Conservation (phyloP, 2,113 vertebrate genomes). For the Microcebus ravelobensis region DNA sequence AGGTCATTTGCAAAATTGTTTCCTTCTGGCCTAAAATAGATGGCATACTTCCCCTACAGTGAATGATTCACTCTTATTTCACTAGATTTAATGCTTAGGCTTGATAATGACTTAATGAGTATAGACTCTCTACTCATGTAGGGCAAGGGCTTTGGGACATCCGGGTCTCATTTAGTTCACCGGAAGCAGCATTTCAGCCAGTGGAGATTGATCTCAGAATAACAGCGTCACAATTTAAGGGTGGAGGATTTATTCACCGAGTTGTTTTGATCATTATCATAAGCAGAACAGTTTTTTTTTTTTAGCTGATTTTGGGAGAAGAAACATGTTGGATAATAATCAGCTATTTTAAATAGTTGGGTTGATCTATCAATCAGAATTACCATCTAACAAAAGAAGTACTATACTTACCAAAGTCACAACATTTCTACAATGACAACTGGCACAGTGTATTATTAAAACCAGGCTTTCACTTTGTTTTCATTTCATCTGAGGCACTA, state of each 20-base stretch:
- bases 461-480: constrained; percentile 76
- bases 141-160: constrained; percentile 36
- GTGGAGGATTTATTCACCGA: constrained; percentile 6
- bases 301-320: constrained; percentile 43
- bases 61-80: constrained; percentile 54
- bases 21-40: constrained; percentile 71
- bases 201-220: neutral
- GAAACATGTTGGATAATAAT: constrained; percentile 56
- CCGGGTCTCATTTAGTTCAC: neutral
- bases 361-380: constrained; percentile 71
- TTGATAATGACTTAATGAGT: constrained; percentile 63
- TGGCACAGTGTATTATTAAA: constrained; percentile 71
- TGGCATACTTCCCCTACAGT: constrained; percentile 16
- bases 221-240: neutral
- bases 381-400: constrained; percentile 73
- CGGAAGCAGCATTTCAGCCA: neutral
- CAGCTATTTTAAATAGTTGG: constrained; percentile 70
- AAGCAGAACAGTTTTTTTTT: constrained; percentile 32
- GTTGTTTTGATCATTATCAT: constrained; percentile 20
- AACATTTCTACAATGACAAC: constrained; percentile 70
- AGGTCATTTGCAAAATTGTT: constrained; percentile 69
- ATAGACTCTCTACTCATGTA: neutral
- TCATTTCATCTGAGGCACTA: constrained; percentile 64
- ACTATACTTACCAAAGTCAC: constrained; percentile 72
- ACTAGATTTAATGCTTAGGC: constrained; percentile 43